phyloP scores from a whole-genome alignment of 2,113 vertebrate species.

The Coracopsis vasa region DNA sequence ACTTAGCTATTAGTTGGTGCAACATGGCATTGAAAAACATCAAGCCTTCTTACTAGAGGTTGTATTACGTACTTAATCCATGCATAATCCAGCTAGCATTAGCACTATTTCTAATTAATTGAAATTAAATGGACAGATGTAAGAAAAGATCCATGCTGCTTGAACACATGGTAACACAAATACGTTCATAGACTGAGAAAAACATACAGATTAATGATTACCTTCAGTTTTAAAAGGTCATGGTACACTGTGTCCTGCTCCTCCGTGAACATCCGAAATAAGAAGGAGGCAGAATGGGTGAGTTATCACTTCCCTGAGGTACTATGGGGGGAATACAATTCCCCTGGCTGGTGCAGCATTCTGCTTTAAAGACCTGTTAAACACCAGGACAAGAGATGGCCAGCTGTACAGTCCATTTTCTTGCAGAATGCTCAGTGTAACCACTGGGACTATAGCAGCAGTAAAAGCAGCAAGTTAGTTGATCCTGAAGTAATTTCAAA shows the following conservation, averaged over 20 bases:
- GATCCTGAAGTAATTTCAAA: not conserved
- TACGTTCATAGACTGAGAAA: not conserved
- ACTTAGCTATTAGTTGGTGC: not conserved
- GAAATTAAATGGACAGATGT: conserved; percentile 56
- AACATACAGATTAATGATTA: not conserved
- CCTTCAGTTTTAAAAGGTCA: not conserved
- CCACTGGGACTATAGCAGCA: not conserved
- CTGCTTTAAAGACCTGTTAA: not conserved
- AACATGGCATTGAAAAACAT: not conserved
- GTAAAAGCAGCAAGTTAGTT: not conserved
- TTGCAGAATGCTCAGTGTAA: not conserved
- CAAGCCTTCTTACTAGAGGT: not conserved
- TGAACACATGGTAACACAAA: conserved; percentile 13
- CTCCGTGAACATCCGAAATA: not conserved
- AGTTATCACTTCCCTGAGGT: not conserved
- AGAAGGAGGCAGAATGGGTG: not conserved
- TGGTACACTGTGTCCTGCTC: not conserved
- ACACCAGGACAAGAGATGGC: not conserved
- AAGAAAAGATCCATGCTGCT: conserved; percentile 28
- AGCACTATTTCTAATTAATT: conserved; percentile 54
- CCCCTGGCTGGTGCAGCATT: not conserved
- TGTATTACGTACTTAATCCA: conserved; percentile 15
- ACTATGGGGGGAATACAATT: not conserved
- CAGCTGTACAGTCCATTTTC: not conserved
- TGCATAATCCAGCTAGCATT: conserved; percentile 40